Evolutionary conservation across 2,888 invertebrate species (phyloP).

Genomic region (Oligia latruncula): DNA sequence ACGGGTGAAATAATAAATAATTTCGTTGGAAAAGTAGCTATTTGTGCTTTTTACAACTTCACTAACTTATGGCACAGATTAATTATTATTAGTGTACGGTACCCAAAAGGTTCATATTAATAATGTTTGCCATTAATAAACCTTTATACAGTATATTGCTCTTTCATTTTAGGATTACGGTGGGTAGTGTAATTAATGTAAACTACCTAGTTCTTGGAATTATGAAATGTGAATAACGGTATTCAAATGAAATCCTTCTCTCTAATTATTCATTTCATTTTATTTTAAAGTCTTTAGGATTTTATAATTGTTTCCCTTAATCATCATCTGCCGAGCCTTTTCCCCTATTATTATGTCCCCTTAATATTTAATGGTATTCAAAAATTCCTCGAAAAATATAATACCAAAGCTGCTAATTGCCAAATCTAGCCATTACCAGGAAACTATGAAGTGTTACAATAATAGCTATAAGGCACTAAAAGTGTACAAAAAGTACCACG

Average conservation of each 20-base stretch:
- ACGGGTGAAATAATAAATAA: conserved; percentile 27
- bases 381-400: neutral
- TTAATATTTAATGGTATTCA: no score
- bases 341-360: no score
- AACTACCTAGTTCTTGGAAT: neutral
- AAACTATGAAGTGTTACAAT: conserved; percentile 27
- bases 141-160: neutral
- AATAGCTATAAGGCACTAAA: conserved; percentile 36
- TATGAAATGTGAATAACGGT: neutral
- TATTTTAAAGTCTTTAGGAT: no score
- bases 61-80: conserved; percentile 11
- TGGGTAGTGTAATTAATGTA: neutral
- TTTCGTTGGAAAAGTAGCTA: conserved; percentile 10
- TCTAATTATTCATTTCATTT: neutral
- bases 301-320: no score
- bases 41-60: conserved; percentile 8
- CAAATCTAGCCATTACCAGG: neutral
- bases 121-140: neutral
- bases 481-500: conserved; percentile 36
- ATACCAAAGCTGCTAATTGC: neutral
- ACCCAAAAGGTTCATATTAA: neutral
- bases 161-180: neutral
- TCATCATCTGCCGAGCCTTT: no score
- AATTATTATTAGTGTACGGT: neutral
- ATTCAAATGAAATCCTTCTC: neutral